phyloP scores from a whole-genome alignment of 1,140 invertebrate species.

The Scylla paramamosain region DNA sequence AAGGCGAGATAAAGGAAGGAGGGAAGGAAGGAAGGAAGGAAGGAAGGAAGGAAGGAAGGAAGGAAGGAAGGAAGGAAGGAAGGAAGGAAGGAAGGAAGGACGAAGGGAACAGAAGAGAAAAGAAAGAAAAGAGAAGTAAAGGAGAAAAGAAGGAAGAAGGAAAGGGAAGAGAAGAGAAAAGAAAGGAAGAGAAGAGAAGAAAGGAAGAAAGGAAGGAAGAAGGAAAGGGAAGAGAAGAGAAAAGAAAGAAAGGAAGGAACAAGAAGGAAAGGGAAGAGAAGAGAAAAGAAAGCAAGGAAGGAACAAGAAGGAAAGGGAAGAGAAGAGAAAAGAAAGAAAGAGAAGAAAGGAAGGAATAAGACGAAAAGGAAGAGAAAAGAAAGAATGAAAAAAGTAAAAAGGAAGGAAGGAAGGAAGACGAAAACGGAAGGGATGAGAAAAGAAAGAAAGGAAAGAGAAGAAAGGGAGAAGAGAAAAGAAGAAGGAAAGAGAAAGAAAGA shows the following conservation, averaged over 20 bases:
- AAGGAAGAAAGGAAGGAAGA: not conserved
- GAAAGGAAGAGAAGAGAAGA: not conserved
- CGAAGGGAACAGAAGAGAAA: not conserved
- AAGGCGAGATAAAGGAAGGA: not conserved
- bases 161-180: not conserved
- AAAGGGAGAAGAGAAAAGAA: no score
- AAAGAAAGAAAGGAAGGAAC: not conserved
- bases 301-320: no score
- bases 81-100: not conserved
- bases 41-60: not conserved
- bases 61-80: not conserved
- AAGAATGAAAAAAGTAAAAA: no score
- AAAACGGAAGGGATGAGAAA: no score
- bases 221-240: not conserved
- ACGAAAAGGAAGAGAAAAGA: no score
- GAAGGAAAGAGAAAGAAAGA: no score
- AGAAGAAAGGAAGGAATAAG: no score
- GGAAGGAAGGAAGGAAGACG: no score
- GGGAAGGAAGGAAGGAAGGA: constrained; percentile 16
- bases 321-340: no score
- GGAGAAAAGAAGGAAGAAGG: not conserved
- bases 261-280: no score
- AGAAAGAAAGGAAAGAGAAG: no score
- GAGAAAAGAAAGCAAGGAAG: no score
- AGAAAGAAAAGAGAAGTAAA: not conserved